Base-by-base conservation (phyloP, 2,888 invertebrate genomes). In the Myathropa florea region DNA sequence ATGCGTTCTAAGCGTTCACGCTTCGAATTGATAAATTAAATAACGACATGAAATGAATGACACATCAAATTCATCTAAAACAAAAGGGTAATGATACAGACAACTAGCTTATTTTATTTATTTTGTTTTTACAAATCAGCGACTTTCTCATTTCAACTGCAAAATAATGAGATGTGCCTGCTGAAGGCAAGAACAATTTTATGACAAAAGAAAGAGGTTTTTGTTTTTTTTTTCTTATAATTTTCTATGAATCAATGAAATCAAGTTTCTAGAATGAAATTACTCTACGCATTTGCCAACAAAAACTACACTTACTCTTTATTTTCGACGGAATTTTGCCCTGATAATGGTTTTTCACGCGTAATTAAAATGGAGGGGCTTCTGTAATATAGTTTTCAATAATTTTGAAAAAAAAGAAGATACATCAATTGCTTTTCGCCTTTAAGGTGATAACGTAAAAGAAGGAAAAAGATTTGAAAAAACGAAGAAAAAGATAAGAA, bases 301-400 rank as follows among this genome's bases (percentile, higher is more conserved):
- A 89, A 90, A 89, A 89, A 88, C 88, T 89, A 88, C 89, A 92
- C 91, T 92, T 92, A 92, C 91, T 91, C 91, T 91, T 92, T 91
- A 90, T 89, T 89, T 88, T 91, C 92, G 90, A 90, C 89, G 89
- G 92, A 90, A 89, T 90, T 91, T 89, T 90, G 91, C 90, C 91
- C 91, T 90, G 90, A 90, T 89, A 90, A 90, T 89, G 90, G 89
- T 91, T 91, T 87, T 83, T 83, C 87, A 87, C 83, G 91, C 91
- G 90, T 86, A 59, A 86, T 86, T 86, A 86, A 86, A 90, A 90
- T 88, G 86, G 91, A 90, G 90, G 91, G 91, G 89, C 91, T 91
- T 91, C 91, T 92, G 91, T 81, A 89, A 88, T 80, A 73, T 75
- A 88, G 77, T 90, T 89, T 89, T 90, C 81, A 87, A 87, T 88